A percentile compares a stretch with the other conserved stretches of the same genome.
Evolutionary conservation across 2,797 vertebrate genomes (phyloP).

Genomic region (Characodon lateralis): DNA sequence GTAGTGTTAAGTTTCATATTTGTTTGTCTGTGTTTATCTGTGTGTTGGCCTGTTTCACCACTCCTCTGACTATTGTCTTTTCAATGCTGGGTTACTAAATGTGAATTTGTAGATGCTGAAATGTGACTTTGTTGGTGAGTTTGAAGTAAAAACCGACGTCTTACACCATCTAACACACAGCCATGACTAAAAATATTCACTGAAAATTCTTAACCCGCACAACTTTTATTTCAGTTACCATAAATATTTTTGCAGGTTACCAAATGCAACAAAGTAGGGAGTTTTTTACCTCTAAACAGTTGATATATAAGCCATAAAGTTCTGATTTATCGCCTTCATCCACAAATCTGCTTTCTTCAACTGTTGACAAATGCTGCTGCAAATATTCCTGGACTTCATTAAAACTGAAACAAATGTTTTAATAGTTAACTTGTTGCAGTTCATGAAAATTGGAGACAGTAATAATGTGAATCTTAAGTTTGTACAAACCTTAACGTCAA

Average conservation of each 20-base stretch:
- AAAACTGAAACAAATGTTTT: conserved; percentile 73
- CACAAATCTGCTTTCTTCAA: conserved; percentile 72
- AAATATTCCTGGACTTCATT: conserved; percentile 74
- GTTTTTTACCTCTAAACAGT: conserved; percentile 69
- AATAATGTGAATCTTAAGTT: not conserved
- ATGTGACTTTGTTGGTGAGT: no score
- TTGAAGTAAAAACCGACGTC: not conserved
- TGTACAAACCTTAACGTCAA: not conserved
- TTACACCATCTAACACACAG: not conserved
- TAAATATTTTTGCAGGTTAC: not conserved
- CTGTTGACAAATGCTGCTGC: conserved; percentile 75
- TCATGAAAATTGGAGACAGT: not conserved
- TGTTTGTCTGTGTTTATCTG: no score
- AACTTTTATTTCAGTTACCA: not conserved
- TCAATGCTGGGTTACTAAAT: no score
- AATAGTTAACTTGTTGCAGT: not conserved
- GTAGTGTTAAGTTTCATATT: no score
- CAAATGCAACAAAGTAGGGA: not conserved
- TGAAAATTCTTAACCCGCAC: not conserved
- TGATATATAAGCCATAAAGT: conserved; percentile 83
- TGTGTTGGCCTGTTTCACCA: no score
- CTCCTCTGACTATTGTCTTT: no score
- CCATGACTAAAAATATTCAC: not conserved
- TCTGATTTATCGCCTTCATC: conserved; percentile 75
- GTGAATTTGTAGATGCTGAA: no score